A percentile compares a stretch with the other conserved stretches of the same genome.
Conservation (phyloP, 2,113 vertebrate species). For the Epinephelus fuscoguttatus region DNA sequence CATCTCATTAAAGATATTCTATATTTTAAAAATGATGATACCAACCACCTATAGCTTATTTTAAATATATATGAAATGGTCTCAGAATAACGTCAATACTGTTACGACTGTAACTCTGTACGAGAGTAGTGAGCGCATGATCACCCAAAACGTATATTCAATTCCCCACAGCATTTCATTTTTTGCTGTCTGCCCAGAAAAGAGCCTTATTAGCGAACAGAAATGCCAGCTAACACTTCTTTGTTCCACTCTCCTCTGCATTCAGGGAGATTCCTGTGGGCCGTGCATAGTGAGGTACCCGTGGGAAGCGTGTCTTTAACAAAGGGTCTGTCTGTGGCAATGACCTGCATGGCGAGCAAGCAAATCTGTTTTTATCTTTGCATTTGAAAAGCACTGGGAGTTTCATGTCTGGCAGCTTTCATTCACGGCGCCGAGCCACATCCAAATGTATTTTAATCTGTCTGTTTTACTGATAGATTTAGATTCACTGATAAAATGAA, state of each 20-base stretch:
- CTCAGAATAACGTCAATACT: neutral
- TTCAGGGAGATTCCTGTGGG: conserved; percentile 22
- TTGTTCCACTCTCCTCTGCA: conserved; percentile 40
- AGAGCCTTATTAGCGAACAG: conserved; percentile 53
- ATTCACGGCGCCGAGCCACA: neutral
- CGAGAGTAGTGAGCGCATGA: conserved; percentile 20
- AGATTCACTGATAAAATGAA: neutral
- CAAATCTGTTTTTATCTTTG: conserved; percentile 42
- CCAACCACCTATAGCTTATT: neutral
- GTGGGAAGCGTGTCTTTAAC: conserved; percentile 63
- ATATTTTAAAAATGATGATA: neutral
- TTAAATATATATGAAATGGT: neutral
- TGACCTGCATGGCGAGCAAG: conserved; percentile 52
- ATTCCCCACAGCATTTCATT: conserved; percentile 24
- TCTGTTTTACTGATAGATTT: conserved; percentile 7
- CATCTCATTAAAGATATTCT: neutral
- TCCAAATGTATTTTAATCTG: conserved; percentile 5
- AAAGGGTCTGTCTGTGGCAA: conserved; percentile 67
- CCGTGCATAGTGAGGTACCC: conserved; percentile 14
- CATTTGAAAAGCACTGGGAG: conserved; percentile 49
- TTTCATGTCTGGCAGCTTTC: conserved; percentile 55
- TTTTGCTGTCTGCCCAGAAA: conserved; percentile 26
- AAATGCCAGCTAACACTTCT: conserved; percentile 58
- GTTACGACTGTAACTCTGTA: neutral
- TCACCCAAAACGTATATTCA: conserved; percentile 11